phyloP scores from a whole-genome alignment of 2,113 vertebrate genomes.

The Alaudala cheleensis region DNA sequence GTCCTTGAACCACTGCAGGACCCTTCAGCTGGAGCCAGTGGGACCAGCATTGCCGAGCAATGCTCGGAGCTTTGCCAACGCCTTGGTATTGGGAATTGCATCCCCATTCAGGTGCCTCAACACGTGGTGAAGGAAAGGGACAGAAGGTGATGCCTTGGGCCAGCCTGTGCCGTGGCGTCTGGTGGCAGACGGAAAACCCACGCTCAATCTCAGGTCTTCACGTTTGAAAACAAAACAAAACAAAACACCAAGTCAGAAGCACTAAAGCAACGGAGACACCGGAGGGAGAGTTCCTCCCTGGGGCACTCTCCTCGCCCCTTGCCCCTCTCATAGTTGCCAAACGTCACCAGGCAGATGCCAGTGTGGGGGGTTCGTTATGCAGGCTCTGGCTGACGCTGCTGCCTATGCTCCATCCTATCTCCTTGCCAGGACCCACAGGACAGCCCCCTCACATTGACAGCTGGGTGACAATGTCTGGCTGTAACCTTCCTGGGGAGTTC shows the following conservation, averaged over 20 bases:
- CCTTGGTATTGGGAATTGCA: constrained; percentile 67
- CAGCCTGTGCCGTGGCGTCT: constrained; percentile 19
- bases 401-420: background rate
- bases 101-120: constrained; percentile 74
- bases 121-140: constrained; percentile 57
- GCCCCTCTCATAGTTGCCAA: background rate
- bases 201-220: constrained; percentile 81
- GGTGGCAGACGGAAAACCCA: constrained; percentile 63
- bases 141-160: constrained; percentile 33
- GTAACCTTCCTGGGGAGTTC: background rate
- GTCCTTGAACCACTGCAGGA: background rate
- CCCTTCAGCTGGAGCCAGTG: constrained; percentile 18
- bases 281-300: background rate
- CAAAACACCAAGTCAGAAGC: constrained; percentile 25
- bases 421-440: background rate
- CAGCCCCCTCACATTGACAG: background rate
- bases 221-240: constrained; percentile 41
- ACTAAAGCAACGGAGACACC: constrained; percentile 20
- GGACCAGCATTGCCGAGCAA: constrained; percentile 13
- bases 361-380: background rate
- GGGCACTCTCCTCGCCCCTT: background rate
- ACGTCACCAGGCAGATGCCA: background rate
- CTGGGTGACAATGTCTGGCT: background rate
- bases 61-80: constrained; percentile 28
- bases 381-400: background rate